Evolutionary conservation across 1,140 invertebrate species (phyloP).

Genomic region (Zaprionus tsacasi): DNA sequence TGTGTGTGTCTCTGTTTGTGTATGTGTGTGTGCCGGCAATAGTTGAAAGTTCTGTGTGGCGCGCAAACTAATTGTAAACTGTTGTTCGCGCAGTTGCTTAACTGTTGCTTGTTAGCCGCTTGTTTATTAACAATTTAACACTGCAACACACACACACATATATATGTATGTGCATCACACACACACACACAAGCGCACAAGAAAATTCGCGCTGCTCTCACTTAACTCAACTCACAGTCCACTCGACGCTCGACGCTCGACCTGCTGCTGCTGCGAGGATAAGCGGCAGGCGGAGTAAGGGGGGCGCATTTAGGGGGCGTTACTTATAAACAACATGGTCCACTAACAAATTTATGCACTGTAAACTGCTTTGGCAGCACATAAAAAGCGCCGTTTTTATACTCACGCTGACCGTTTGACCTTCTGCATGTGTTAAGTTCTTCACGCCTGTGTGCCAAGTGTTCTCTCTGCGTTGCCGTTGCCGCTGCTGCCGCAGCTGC

Average conservation of each 20-base stretch:
- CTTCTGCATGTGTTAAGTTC: constrained; percentile 55
- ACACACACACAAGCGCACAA: background rate
- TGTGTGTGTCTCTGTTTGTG: background rate
- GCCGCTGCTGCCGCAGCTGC: constrained; percentile 6
- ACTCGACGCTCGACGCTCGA: background rate
- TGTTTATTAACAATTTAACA: constrained; percentile 82
- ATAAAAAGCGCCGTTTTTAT: constrained; percentile 70
- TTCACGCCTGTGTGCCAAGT: constrained; percentile 22
- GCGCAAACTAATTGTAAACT: constrained; percentile 74
- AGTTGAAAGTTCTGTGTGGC: constrained; percentile 68
- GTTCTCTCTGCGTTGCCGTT: constrained; percentile 6
- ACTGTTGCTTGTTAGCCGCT: constrained; percentile 78
- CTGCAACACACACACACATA: constrained; percentile 37
- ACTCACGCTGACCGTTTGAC: constrained; percentile 67
- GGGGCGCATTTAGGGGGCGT: constrained; percentile 49
- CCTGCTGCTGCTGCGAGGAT: background rate
- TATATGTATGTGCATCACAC: constrained; percentile 3
- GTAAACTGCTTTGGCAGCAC: constrained; percentile 61
- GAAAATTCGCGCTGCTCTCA: constrained; percentile 40
- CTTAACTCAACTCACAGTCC: constrained; percentile 37
- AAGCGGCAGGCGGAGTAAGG: background rate
- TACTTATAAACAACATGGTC: constrained; percentile 55
- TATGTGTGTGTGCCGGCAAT: constrained; percentile 53
- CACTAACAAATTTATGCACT: constrained; percentile 69
- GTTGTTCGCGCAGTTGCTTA: constrained; percentile 72